phyloP scores from a whole-genome alignment of 2,888 invertebrate genomes.

The Ormyrus pomaceus region DNA sequence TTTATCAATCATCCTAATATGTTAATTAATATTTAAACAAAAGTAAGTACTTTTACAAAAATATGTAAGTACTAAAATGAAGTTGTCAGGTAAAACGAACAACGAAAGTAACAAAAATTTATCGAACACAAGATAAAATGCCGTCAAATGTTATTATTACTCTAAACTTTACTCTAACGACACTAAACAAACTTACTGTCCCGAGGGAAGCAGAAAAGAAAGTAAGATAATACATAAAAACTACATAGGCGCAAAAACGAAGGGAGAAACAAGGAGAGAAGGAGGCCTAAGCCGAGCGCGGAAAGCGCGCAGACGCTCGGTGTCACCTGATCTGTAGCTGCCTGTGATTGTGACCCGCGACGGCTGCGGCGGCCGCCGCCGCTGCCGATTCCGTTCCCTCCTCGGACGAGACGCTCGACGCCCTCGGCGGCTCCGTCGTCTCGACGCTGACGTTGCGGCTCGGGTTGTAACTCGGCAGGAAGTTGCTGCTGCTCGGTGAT shows the following conservation, averaged over 20 bases:
- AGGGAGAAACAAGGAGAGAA: neutral
- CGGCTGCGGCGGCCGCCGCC: constrained; percentile 64
- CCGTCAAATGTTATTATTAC: too few species aligned
- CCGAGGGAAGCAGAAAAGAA: too few species aligned
- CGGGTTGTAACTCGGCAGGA: constrained; percentile 71
- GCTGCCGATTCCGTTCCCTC: constrained; percentile 69
- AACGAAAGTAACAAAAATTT: too few species aligned
- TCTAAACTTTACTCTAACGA: too few species aligned
- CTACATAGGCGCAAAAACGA: neutral
- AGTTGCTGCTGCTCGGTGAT: constrained; percentile 72
- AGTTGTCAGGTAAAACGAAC: too few species aligned
- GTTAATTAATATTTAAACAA: too few species aligned
- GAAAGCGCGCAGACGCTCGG: neutral
- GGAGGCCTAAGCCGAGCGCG: constrained; percentile 29
- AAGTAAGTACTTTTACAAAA: too few species aligned
- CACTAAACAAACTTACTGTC: too few species aligned
- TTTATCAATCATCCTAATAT: too few species aligned
- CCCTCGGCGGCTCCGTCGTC: constrained; percentile 74
- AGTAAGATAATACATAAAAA: neutral
- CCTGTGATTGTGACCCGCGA: constrained; percentile 69
- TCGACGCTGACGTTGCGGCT: constrained; percentile 75
- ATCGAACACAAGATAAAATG: too few species aligned
- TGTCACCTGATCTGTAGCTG: constrained; percentile 71
- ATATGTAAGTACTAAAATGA: too few species aligned
- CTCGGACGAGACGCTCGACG: constrained; percentile 75